Evolutionary conservation across 2,888 invertebrate species (phyloP), one percentile per base, ranked within the genome.

Genomic region (Ctenicera cuprea): DNA sequence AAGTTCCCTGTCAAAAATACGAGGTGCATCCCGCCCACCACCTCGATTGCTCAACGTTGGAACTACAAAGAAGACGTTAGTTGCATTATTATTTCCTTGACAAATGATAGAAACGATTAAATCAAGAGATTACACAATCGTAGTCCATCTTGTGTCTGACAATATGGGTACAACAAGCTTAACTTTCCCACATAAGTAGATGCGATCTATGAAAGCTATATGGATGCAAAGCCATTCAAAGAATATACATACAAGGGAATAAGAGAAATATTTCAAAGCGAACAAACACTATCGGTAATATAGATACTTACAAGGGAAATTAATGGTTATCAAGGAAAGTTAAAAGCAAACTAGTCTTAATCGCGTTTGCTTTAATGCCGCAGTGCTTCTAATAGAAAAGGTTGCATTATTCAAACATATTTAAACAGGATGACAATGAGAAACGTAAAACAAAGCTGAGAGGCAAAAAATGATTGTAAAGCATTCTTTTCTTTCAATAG

Each of bases 71-170:
- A 69, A 69, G 69, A 69, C 62, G 45, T 68, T 61, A 68, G 68
- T 37, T 22, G 67, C 43, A 45, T 62, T 69, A 69, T 67, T 73
- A 62, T 63, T 68, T 57, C 38, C 22, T 41, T 70, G 74, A 74
- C 74, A 74, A 74, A 74, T 74, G 70, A 43, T 62, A 52, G 70
- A 64, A 43, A 50, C 43, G 74, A 74, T 74, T 74, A 71, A 74
- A 70, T 71, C 74, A 45, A 66, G 16, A 71, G 66, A 74, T 69
- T 67, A 54, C 37, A 57, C 37, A 64, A 64, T 48, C 63, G 41
- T 41, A 43, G 62, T 38, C 52, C 30, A 61, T 59, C 62, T 41
- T 45, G n/a, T 14, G 37, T 11, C 54, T 50, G 41, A 70, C 63
- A 38, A 37, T 54, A 41, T 66, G 37, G 54, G 33, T 30, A 50